A percentile compares a stretch with the other conserved stretches of the same genome.
phyloP scores from a whole-genome alignment of 2,888 invertebrate genomes.

The Anorthoa munda region DNA sequence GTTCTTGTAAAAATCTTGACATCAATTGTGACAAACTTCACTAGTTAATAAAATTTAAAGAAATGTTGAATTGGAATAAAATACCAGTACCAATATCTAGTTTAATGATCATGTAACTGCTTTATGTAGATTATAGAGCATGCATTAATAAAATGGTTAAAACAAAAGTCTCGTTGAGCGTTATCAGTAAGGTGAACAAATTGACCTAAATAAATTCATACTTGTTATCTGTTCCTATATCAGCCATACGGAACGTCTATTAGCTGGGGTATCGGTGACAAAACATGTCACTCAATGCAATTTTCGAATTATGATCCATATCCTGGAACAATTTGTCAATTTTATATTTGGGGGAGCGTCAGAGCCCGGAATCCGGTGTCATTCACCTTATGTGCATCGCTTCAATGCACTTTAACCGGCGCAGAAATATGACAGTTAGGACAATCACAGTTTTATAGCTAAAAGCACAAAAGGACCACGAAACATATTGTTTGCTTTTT shows the following conservation, averaged over 20 bases:
- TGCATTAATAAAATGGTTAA: conserved; percentile 2
- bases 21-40: neutral
- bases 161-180: conserved; percentile 29
- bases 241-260: conserved; percentile 20
- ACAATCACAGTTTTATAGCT: neutral
- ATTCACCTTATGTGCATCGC: conserved; percentile 36
- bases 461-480: neutral
- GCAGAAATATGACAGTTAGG: neutral
- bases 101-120: neutral
- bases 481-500: neutral
- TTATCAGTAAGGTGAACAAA: conserved; percentile 47
- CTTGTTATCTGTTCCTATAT: conserved; percentile 34
- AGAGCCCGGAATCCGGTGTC: conserved; percentile 22
- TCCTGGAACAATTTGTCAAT: conserved; percentile 63
- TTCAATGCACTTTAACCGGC: neutral
- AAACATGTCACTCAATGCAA: conserved; percentile 52
- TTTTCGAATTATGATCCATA: conserved; percentile 48
- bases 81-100: neutral
- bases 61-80: neutral
- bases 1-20: conserved; percentile 10
- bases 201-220: conserved; percentile 49
- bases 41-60: neutral
- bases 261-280: conserved; percentile 38
- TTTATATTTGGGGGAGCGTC: conserved; percentile 35
- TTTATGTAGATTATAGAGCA: neutral